Evolutionary conservation across 2,113 vertebrate species (phyloP), one percentile per base, ranked within the genome.

Genomic region (Calidris pugnax): DNA sequence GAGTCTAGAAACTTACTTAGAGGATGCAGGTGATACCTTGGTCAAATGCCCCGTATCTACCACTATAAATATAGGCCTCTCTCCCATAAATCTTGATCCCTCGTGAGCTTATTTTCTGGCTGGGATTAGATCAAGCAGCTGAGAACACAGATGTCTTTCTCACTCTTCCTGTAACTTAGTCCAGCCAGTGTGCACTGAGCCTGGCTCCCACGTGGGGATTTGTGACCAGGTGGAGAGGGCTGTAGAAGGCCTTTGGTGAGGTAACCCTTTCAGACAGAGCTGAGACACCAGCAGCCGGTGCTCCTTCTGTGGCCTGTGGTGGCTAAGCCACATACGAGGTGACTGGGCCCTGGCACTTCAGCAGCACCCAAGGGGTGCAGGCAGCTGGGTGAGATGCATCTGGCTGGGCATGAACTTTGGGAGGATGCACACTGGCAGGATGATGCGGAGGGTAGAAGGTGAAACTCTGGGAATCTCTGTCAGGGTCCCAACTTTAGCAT

Each of bases 281-380:
- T 27, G 45, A 47, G 30, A 51, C 1, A 0, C 30, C 0, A 0
- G 27, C 10, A 41, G 48, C 14, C 14, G 16, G 24, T 66, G 35
- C 41, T 8, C 18, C 20, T 73, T 11, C 33, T 59, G 12, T 30
- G 43, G 17, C 7, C n/a, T 82, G 26, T 6, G 2, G 16, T 43
- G 19, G 51, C 37, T 64, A 33, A 81, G 66, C 12, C 39, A 12
- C 19, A 21, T 28, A 35, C 21, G 28, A 32, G 15, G 48, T 20
- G 7, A 47, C 7, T 5, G 2, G 20, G 18, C 10, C 7, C 32
- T 3, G 12, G 19, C 39, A 94, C 73, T 87, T 66, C 64, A 78
- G 47, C 45, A 74, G 27, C 10, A 37, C 17, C 3, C 4, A 14
- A 35, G 10, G 12, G 43, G 7, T 37, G 20, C 0, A 1, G 63